phyloP scores from a whole-genome alignment of 2,888 invertebrate species.

The Rhagonycha fulva region DNA sequence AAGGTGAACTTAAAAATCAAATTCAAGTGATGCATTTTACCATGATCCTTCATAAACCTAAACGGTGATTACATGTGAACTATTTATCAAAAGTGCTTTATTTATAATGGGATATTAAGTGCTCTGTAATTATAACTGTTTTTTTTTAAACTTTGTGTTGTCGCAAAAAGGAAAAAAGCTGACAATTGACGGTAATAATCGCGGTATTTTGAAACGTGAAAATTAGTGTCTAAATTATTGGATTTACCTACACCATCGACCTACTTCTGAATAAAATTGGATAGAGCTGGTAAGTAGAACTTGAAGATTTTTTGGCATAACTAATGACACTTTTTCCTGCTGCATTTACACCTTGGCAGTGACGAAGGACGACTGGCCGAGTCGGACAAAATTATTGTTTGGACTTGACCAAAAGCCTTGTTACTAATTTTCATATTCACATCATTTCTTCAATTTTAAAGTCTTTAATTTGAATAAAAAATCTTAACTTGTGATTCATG shows the following conservation, averaged over 20 bases:
- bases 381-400: background rate
- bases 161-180: background rate
- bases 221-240: conserved; percentile 44
- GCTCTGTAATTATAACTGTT: background rate
- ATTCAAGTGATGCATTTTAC: conserved; percentile 41
- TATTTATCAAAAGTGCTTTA: conserved; percentile 1
- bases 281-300: conserved; percentile 29
- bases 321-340: conserved; percentile 9
- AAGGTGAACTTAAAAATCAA: conserved; percentile 13
- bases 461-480: background rate
- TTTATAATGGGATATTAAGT: background rate
- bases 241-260: conserved; percentile 46
- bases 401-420: background rate
- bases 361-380: conserved; percentile 20
- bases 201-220: conserved; percentile 43
- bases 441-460: background rate
- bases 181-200: conserved; percentile 19
- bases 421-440: background rate
- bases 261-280: conserved; percentile 37
- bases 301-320: background rate
- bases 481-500: conserved; percentile 18
- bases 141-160: background rate
- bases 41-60: conserved; percentile 39
- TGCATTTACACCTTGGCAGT: conserved; percentile 27
- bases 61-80: conserved; percentile 38